Percentiles rank a stretch among this genome's conserved stretches.
Conservation (phyloP, 2,797 vertebrate genomes). For the Sparidentex hasta region DNA sequence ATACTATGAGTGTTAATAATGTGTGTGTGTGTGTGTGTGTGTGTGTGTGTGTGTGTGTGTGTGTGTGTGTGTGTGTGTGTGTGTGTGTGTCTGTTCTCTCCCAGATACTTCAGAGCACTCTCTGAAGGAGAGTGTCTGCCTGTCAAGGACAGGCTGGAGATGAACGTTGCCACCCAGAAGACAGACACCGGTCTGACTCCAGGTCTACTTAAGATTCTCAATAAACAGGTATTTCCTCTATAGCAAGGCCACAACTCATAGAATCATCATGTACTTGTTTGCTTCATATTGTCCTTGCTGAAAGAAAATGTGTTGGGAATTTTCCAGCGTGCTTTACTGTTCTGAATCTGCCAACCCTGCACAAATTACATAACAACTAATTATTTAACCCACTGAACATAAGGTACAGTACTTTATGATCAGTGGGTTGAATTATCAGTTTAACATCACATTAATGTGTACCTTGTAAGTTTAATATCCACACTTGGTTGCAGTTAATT, state of each 20-base stretch:
- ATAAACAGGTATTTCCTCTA: conserved; percentile 88
- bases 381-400: too few relatives aligned
- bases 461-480: conserved; percentile 7
- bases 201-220: conserved; percentile 90
- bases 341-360: not conserved
- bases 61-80: not conserved
- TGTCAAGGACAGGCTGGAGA: conserved; percentile 90
- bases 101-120: conserved; percentile 92
- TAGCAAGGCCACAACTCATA: not conserved
- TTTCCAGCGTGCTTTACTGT: not conserved
- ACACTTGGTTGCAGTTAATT: conserved; percentile 13
- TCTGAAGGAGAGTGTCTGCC: conserved; percentile 90
- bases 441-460: not conserved
- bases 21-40: not conserved
- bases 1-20: not conserved
- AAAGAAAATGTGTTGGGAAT: not conserved
- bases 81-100: conserved; percentile 11
- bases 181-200: conserved; percentile 87
- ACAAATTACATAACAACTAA: too few relatives aligned
- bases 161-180: conserved; percentile 83
- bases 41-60: too few relatives aligned
- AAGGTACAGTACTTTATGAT: not conserved
- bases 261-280: not conserved
- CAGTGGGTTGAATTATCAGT: conserved; percentile 17
- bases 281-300: not conserved